Evolutionary conservation across 1,140 invertebrate species (phyloP).

Genomic region (Whitmania pigra): DNA sequence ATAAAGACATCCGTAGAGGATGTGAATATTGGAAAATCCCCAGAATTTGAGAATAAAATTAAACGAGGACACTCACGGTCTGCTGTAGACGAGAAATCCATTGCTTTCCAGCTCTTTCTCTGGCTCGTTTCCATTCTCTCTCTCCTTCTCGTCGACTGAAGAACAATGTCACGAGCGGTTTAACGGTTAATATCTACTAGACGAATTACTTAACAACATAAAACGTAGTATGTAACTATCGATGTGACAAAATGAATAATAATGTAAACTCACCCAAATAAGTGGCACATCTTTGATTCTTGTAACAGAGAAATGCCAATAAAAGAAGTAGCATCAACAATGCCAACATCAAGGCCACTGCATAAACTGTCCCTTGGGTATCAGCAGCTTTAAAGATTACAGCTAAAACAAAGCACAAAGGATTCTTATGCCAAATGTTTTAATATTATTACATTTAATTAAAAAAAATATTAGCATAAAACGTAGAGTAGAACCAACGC

Average conservation of each 20-base stretch:
- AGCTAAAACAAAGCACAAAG: background rate
- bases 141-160: constrained; percentile 27
- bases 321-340: background rate
- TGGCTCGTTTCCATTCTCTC: constrained; percentile 26
- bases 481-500: background rate
- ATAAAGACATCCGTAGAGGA: background rate
- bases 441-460: too few species aligned
- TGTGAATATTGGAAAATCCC: background rate
- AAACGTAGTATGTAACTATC: background rate
- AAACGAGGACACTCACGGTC: constrained; percentile 25
- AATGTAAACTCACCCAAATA: too few species aligned
- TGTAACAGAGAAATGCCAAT: background rate
- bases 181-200: background rate
- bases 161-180: background rate
- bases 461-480: background rate
- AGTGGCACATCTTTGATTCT: background rate
- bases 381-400: background rate
- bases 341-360: background rate
- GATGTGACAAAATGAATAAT: too few species aligned
- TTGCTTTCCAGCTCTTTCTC: constrained; percentile 23
- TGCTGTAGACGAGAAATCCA: constrained; percentile 25
- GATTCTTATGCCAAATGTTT: background rate
- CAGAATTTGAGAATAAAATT: background rate
- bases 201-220: background rate
- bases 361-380: background rate